Evolutionary conservation across 2,888 invertebrate genomes (phyloP).

Genomic region (Dichetophora obliterata): DNA sequence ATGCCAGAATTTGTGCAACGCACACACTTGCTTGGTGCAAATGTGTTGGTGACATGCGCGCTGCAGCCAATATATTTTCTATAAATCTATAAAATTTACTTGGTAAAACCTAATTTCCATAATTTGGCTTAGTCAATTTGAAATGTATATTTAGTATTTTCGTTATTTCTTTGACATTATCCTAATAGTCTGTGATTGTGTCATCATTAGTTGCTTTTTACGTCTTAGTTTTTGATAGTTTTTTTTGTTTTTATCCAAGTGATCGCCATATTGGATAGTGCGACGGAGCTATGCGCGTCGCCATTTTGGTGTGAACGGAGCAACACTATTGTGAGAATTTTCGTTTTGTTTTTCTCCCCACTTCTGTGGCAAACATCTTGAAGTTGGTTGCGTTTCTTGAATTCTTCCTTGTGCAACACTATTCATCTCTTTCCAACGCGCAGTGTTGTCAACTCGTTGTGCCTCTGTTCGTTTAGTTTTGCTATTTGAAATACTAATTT

Average conservation of each 20-base stretch:
- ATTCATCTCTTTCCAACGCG: neutral
- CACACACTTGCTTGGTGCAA: neutral
- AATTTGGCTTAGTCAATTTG: neutral
- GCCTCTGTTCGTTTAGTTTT: conserved; percentile 21
- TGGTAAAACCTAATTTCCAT: neutral
- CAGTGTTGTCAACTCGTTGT: conserved; percentile 29
- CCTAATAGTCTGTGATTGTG: neutral
- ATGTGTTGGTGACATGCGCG: conserved; percentile 57
- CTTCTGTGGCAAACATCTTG: conserved; percentile 50
- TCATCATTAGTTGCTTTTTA: conserved; percentile 19
- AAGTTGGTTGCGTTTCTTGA: conserved; percentile 54
- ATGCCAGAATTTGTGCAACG: conserved; percentile 8
- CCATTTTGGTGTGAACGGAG: conserved; percentile 40
- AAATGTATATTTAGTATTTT: neutral
- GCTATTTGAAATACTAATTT: conserved; percentile 42
- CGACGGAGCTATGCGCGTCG: conserved; percentile 17
- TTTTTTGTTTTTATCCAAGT: conserved; percentile 33
- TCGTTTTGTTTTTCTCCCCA: conserved; percentile 37
- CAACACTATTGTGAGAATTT: neutral
- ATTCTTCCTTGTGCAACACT: neutral
- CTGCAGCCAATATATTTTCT: neutral
- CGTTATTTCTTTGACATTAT: neutral
- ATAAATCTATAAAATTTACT: neutral
- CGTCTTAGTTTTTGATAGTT: conserved; percentile 34
- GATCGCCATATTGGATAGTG: conserved; percentile 49